Conservation (phyloP, 2,888 invertebrate genomes). For the Pycnomerus fuliginosus region DNA sequence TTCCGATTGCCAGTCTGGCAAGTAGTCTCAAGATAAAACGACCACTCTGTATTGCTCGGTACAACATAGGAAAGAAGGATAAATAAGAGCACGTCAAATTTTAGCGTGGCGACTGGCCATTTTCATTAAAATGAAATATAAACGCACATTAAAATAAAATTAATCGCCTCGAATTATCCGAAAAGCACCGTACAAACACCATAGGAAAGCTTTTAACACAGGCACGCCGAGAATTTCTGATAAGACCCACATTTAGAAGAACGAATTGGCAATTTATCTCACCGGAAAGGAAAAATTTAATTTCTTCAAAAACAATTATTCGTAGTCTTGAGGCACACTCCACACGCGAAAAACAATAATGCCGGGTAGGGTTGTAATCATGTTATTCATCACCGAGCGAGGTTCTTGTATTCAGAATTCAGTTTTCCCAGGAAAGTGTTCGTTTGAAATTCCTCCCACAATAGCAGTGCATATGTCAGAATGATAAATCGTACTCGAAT, state of each 20-base stretch:
- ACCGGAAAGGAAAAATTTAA: slow-evolving; percentile 17
- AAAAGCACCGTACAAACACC: slow-evolving; percentile 14
- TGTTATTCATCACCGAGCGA: slow-evolving; percentile 12
- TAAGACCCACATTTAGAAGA: slow-evolving; percentile 18
- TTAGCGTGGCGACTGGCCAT: slow-evolving; percentile 28
- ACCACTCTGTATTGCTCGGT: too few relatives aligned
- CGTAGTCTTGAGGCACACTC: slow-evolving; percentile 5
- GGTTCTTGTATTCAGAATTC: slow-evolving; percentile 12
- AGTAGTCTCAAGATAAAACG: too few relatives aligned
- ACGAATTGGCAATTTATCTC: slow-evolving; percentile 19
- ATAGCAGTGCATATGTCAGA: slow-evolving; percentile 24
- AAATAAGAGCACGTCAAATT: slow-evolving; percentile 22
- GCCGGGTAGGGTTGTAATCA: slow-evolving; percentile 9
- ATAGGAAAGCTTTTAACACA: slow-evolving; percentile 19
- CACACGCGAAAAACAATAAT: slow-evolving; percentile 9
- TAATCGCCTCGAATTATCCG: slow-evolving; percentile 24
- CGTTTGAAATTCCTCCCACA: slow-evolving; percentile 24
- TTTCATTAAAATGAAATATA: slow-evolving; percentile 31
- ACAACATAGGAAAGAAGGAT: slow-evolving; percentile 17
- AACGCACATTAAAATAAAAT: slow-evolving; percentile 25
- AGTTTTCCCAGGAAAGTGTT: slow-evolving; percentile 9
- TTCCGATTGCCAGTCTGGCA: too few relatives aligned
- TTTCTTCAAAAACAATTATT: slow-evolving; percentile 12
- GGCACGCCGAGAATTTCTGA: slow-evolving; percentile 20
- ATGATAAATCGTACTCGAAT: slow-evolving; percentile 23